Conservation (phyloP, 2,113 vertebrate genomes). For the Hiodon alosoides region DNA sequence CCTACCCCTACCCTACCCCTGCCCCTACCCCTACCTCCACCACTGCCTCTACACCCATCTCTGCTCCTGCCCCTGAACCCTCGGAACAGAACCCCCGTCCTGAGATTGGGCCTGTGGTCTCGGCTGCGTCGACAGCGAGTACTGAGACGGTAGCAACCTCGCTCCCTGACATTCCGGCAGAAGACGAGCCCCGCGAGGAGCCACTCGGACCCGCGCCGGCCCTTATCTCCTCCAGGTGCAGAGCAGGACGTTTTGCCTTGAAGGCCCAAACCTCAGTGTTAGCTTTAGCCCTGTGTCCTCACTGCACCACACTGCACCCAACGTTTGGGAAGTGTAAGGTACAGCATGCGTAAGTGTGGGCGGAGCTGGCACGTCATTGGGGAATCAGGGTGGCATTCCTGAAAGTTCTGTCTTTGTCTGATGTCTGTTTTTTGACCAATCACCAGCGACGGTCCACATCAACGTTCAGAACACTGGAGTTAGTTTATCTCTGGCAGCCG, state of each 20-base stretch:
- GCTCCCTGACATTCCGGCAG: constrained; percentile 17
- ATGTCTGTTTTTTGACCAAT: no score
- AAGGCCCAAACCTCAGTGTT: not conserved
- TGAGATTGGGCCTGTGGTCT: not conserved
- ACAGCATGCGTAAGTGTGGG: no score
- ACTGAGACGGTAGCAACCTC: not conserved
- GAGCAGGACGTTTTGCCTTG: not conserved
- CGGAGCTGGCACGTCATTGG: no score
- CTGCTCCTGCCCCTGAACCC: constrained; percentile 11
- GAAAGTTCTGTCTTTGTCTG: no score
- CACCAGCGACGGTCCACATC: not conserved
- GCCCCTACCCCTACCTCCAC: no score
- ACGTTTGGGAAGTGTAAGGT: no score
- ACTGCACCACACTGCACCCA: not conserved
- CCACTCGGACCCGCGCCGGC: constrained; percentile 30
- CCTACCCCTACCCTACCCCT: no score
- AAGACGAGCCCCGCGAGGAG: constrained; percentile 41
- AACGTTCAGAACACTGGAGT: not conserved
- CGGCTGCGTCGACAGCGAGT: constrained; percentile 2
- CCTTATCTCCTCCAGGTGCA: constrained; percentile 51
- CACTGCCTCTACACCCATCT: no score
- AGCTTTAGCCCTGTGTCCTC: not conserved
- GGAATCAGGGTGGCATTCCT: no score
- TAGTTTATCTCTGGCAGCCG: not conserved
- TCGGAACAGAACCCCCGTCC: constrained; percentile 1